Base-by-base conservation (phyloP, 2,113 vertebrate species). In the Megaceryle torquata region DNA sequence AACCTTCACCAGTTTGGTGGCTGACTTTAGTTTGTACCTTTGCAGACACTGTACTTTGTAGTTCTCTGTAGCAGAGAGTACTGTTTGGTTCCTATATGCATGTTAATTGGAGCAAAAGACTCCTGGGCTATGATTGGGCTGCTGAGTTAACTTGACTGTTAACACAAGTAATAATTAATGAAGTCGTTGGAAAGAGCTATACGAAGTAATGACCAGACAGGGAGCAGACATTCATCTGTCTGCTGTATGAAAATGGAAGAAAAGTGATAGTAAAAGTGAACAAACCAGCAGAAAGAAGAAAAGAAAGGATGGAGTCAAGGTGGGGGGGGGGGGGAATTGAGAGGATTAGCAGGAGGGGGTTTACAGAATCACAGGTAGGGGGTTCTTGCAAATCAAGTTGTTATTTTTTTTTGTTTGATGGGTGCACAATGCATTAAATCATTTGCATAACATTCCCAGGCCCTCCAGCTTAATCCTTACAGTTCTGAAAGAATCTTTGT, bases 371-470 rank as follows among this genome's bases (percentile, higher is more conserved):
- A 63, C 41, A 95, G 91, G 82, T 95, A 86, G 82, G 51, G 26
- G 13, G 35, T 68, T 91, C 33, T 93, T 88, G 59, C 71, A 74
- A 93, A 91, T 91, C 26, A 78, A 63, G 57, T 35, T 77, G 54
- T 67, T 68, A 3, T 65, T 60, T 82, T 60, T 86, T 57, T 72
- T 86, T 86, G 31, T 86, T 83, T 93, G 68, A 77, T 86, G 67
- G 56, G 16, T 5, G 2, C 20, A 94, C 46, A 91, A 60, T 83
- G 16, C 39, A 29, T 71, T 81, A 70, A 95, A 59, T 53, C 6
- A 90, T 96, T 91, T 88, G 56, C 88, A 90, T 93, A 88, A 56
- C 60, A 88, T 96, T 96, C 83, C 48, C 88, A 93, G 64, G 65
- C 69, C 68, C 79, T 89, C 64, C 13, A 80, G 79, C 12, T 91